phyloP scores from a whole-genome alignment of 2,797 vertebrate species.

The Diglossa cyanea region DNA sequence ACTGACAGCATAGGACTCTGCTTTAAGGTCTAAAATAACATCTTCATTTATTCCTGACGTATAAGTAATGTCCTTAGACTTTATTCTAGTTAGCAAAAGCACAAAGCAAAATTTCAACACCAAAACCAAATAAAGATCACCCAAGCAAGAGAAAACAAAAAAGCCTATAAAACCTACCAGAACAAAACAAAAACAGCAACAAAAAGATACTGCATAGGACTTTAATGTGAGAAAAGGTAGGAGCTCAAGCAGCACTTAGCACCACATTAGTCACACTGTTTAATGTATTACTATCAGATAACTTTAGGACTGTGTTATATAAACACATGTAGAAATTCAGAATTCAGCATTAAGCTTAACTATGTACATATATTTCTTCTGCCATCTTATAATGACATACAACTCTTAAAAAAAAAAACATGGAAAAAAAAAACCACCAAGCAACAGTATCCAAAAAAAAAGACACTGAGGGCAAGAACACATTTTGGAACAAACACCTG shows the following conservation, averaged over 20 bases:
- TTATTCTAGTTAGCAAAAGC: neutral
- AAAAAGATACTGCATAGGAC: neutral
- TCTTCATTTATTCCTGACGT: neutral
- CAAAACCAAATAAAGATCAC: neutral
- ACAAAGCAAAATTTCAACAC: neutral
- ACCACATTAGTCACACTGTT: neutral
- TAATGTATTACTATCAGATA: neutral
- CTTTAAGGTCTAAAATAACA: neutral
- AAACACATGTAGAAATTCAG: neutral
- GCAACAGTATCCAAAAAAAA: neutral
- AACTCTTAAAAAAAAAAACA: neutral
- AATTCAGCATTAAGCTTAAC: neutral
- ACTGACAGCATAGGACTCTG: neutral
- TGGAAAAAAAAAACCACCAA: accelerated
- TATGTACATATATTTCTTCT: neutral
- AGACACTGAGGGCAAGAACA: neutral
- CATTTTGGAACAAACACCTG: neutral
- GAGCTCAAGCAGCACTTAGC: neutral
- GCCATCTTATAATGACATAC: neutral
- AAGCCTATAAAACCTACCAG: neutral
- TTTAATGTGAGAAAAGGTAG: neutral
- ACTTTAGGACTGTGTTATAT: neutral
- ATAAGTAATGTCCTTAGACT: neutral
- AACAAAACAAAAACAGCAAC: neutral
- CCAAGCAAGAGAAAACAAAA: neutral